A percentile compares a stretch with the other conserved stretches of the same genome.
Evolutionary conservation across 2,113 vertebrate species (phyloP).

Genomic region (Hassar affinis): DNA sequence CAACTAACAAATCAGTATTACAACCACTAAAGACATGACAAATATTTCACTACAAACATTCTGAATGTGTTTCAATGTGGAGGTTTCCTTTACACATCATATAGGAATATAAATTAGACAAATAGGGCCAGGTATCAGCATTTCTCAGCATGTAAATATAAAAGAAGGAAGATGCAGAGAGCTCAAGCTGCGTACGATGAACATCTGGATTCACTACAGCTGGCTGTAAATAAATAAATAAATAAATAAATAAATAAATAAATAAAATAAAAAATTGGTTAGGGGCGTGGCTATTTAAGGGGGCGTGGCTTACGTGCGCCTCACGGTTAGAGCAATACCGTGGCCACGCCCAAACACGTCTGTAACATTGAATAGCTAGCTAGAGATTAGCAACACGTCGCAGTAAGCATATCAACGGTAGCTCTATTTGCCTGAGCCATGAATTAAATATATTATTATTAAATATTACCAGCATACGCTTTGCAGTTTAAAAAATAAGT

Average conservation of each 20-base stretch:
- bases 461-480: neutral
- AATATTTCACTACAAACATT: neutral
- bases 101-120: neutral
- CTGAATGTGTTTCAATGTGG: neutral
- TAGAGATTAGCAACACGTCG: neutral
- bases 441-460: neutral
- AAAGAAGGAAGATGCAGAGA: neutral
- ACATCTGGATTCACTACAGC: neutral
- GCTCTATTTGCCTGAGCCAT: neutral
- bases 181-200: neutral
- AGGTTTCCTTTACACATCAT: neutral
- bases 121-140: no score
- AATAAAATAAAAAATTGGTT: neutral
- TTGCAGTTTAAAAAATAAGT: neutral
- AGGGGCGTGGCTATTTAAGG: neutral
- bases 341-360: slow-evolving; percentile 3
- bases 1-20: neutral
- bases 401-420: neutral
- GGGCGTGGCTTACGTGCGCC: neutral
- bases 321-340: neutral
- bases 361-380: slow-evolving; percentile 5
- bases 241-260: neutral
- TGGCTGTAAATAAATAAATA: neutral
- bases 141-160: neutral
- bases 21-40: neutral